These are phyloP conservation scores for Ceramica pisi DNA, from an alignment of 2,888 invertebrate species.

Conservation along the genomic window DNA sequence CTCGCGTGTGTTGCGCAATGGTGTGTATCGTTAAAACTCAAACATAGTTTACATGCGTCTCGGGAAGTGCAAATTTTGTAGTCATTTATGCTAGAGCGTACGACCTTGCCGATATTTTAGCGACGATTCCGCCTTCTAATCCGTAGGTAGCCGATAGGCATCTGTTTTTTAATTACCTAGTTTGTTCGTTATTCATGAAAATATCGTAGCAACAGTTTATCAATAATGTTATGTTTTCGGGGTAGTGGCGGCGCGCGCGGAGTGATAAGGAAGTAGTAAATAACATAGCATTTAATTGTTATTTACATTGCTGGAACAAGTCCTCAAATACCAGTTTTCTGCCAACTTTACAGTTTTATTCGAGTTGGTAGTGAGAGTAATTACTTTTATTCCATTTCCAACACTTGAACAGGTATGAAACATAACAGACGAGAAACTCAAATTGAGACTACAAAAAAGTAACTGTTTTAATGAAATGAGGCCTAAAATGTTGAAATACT, in stretches of 20 bases:
- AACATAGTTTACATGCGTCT: slow-evolving; percentile 57
- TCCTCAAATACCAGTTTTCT: slow-evolving; percentile 20
- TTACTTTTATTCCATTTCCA: neutral
- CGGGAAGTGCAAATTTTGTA: slow-evolving; percentile 52
- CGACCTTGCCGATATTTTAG: slow-evolving; percentile 40
- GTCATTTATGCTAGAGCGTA: slow-evolving; percentile 44
- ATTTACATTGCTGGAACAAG: slow-evolving; percentile 24
- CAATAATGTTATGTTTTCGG: slow-evolving; percentile 51
- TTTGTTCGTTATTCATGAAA: slow-evolving; percentile 40
- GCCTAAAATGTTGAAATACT: neutral
- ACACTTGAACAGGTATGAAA: neutral
- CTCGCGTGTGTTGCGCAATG: slow-evolving; percentile 79
- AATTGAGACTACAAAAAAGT: too few relatives aligned
- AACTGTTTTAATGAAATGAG: neutral
- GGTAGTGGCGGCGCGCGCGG: slow-evolving; percentile 6
- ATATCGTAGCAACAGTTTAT: slow-evolving; percentile 68
- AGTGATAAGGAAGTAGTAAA: slow-evolving; percentile 57
- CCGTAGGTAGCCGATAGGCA: slow-evolving; percentile 12
- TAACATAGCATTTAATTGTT: slow-evolving; percentile 40
- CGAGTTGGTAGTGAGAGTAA: neutral
- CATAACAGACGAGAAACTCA: neutral
- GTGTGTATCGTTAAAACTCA: slow-evolving; percentile 66
- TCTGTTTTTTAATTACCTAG: slow-evolving; percentile 43
- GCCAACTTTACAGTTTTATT: slow-evolving; percentile 3
- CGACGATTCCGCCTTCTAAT: slow-evolving; percentile 31